Base-by-base conservation (phyloP, 1,140 invertebrate species). In the Drosophila tani region DNA sequence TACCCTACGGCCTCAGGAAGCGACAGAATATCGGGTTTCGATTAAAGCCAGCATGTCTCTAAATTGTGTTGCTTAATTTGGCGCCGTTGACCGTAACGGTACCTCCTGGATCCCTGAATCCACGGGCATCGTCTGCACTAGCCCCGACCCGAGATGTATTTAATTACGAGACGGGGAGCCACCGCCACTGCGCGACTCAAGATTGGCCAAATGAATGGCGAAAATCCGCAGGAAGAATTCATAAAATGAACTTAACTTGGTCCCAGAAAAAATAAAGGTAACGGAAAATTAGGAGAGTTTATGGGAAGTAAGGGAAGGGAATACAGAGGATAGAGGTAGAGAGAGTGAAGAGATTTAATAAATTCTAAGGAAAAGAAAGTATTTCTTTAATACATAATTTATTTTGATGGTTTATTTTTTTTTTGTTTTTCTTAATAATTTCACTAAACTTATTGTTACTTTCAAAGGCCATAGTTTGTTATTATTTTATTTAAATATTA, bases 11-110 rank as follows among this genome's bases (percentile, higher is more conserved):
- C 59, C 71, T 80, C 60, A 79, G 85, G 85, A 88, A 88, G 81
- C 82, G 73, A 84, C 74, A 88, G 88, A 79, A 69, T 88, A 88
- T 88, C 84, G 65, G 58, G 73, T 88, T 88, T 84, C 84, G 69
- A 75, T 90, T 62, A 81, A 75, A 58, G 53, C 60, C 84, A 88
- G 77, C 84, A 74, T 70, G 81, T 74, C 64, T 57, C 59, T 74
- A 75, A 78, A 83, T 80, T 74, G 85, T 79, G 59, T 55, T 74
- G 83, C 80, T 80, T 82, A 87, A 82, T 73, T 82, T 87, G 80
- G 75, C 76, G 71, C 71, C 76, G 71, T 55, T 58, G 50, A 80
- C 75, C 79, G 64, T 86, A 86, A 86, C 83, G 83, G 83, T 50
- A 86, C 56, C 66, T 38, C 38, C 21, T 63, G 6, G 43, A 35